phyloP scores from a whole-genome alignment of 2,113 vertebrate genomes.

The Semicossyphus pulcher region DNA sequence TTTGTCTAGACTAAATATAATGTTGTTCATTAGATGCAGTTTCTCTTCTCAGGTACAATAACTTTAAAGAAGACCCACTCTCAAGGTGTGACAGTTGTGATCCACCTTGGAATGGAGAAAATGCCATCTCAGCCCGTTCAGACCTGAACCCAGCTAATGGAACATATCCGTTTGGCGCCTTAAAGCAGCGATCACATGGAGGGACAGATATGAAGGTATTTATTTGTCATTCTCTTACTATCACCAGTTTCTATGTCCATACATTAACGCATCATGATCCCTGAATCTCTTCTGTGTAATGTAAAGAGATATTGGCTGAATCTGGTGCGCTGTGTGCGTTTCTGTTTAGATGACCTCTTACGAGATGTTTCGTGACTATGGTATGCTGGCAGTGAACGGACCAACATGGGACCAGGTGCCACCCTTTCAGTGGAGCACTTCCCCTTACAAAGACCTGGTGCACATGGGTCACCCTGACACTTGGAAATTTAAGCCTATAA shows the following conservation, averaged over 20 bases:
- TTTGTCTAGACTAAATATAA: background rate
- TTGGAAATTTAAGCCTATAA: conserved; percentile 89
- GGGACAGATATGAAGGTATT: conserved; percentile 94
- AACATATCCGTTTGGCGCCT: conserved; percentile 92
- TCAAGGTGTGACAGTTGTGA: conserved; percentile 86
- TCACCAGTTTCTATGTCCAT: background rate
- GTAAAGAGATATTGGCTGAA: conserved; percentile 4
- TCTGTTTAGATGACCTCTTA: conserved; percentile 88
- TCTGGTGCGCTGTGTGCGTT: conserved; percentile 16
- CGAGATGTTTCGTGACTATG: conserved; percentile 80
- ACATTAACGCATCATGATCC: background rate
- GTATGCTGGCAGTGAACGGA: conserved; percentile 88
- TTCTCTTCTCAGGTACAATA: conserved; percentile 87
- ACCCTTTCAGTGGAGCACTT: conserved; percentile 92
- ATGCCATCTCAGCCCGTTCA: conserved; percentile 91
- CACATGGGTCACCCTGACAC: conserved; percentile 96
- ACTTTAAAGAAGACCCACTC: conserved; percentile 90
- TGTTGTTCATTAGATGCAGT: background rate
- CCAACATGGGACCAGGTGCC: conserved; percentile 93
- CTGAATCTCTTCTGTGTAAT: background rate
- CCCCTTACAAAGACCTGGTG: conserved; percentile 84
- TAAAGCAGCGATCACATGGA: conserved; percentile 90
- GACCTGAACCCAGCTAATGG: conserved; percentile 93
- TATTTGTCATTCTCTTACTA: background rate
- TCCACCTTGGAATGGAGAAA: conserved; percentile 89